Evolutionary conservation across 2,888 invertebrate species (phyloP).

Genomic region (Hedya salicella): DNA sequence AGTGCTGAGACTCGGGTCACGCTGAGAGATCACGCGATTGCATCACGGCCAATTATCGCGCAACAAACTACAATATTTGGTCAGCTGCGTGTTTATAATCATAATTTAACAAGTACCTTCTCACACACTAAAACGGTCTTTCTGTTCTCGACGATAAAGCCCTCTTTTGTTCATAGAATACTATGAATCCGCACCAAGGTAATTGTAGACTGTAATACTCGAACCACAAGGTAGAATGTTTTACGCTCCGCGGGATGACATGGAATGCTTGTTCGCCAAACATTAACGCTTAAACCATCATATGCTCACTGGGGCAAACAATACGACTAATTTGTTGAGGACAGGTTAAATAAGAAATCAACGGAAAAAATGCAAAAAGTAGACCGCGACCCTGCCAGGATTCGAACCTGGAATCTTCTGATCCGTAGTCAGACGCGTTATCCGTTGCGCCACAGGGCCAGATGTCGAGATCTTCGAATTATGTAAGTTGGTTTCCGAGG

Average conservation of each 20-base stretch:
- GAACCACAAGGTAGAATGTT: slow-evolving; percentile 55
- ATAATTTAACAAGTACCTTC: slow-evolving; percentile 52
- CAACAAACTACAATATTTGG: slow-evolving; percentile 83
- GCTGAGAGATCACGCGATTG: slow-evolving; percentile 75
- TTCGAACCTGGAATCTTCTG: slow-evolving; percentile 88
- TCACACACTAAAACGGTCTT: slow-evolving; percentile 49
- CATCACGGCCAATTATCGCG: slow-evolving; percentile 83
- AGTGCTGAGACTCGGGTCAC: slow-evolving; percentile 32
- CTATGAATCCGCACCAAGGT: not conserved
- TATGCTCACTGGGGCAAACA: slow-evolving; percentile 56
- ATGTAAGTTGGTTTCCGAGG: slow-evolving; percentile 14
- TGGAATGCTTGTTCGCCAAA: slow-evolving; percentile 68
- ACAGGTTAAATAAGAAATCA: slow-evolving; percentile 55
- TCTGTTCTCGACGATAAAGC: slow-evolving; percentile 38
- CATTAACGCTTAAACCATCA: slow-evolving; percentile 70
- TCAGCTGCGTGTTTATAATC: slow-evolving; percentile 77
- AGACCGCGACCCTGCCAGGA: slow-evolving; percentile 85
- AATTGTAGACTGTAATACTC: slow-evolving; percentile 48
- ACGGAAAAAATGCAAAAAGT: slow-evolving; percentile 40
- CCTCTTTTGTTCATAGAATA: slow-evolving; percentile 43
- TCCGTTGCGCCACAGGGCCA: slow-evolving; percentile 88
- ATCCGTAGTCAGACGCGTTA: slow-evolving; percentile 90
- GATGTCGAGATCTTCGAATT: slow-evolving; percentile 22
- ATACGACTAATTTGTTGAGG: slow-evolving; percentile 65
- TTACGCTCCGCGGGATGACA: slow-evolving; percentile 53